Percentiles rank a stretch among this genome's conserved stretches.
phyloP scores from a whole-genome alignment of 2,888 invertebrate species.

The Taenaris catops region DNA sequence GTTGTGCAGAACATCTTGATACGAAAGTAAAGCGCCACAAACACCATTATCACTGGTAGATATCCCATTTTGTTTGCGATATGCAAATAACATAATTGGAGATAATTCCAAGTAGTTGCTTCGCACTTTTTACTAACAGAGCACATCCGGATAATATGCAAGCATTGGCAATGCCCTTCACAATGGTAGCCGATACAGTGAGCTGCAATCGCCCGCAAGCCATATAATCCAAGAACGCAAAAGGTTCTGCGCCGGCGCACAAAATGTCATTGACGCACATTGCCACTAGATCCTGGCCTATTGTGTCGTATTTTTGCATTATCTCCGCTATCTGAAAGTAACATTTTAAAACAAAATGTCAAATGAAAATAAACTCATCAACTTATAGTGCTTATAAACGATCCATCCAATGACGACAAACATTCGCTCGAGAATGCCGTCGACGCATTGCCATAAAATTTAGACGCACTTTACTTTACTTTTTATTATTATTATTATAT shows the following conservation, averaged over 20 bases:
- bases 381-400: no score
- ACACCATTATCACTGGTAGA: background rate
- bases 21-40: background rate
- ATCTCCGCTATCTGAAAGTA: conserved; percentile 91
- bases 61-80: no score
- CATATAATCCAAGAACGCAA: conserved; percentile 98
- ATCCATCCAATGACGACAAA: no score
- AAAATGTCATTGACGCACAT: conserved; percentile 99
- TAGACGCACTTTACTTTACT: no score
- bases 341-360: no score
- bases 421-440: no score
- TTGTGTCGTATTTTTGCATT: conserved; percentile 87
- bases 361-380: no score
- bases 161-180: conserved; percentile 93
- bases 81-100: no score
- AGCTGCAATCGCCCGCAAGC: conserved; percentile 94
- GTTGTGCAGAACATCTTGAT: background rate
- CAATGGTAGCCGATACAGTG: conserved; percentile 86
- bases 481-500: no score
- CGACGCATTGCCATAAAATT: no score
- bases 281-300: conserved; percentile 97
- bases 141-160: conserved; percentile 93
- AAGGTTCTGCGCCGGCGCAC: conserved; percentile 96
- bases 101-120: no score
- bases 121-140: conserved; percentile 91